phyloP scores from a whole-genome alignment of 2,797 vertebrate species.

The Lepidocolaptes lacrymiger region DNA sequence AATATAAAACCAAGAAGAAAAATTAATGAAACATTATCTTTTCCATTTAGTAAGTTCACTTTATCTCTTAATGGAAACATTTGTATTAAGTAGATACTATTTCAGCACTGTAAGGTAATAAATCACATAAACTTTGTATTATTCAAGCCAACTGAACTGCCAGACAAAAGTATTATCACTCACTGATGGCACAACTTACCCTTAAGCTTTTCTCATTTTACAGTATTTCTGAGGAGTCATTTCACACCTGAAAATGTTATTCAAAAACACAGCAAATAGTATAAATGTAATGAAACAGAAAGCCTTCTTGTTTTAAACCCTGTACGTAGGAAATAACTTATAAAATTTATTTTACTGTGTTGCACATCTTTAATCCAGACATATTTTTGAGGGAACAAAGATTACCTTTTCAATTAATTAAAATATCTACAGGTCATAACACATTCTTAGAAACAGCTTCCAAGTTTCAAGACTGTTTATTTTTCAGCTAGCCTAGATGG shows the following conservation, averaged over 20 bases:
- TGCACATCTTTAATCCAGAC: not conserved
- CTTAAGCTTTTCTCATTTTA: conserved; percentile 55
- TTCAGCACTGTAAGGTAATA: conserved; percentile 47
- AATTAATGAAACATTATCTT: conserved; percentile 56
- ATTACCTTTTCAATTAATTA: conserved; percentile 14
- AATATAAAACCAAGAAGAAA: conserved; percentile 34
- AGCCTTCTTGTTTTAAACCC: conserved; percentile 9
- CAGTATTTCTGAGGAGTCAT: conserved; percentile 45
- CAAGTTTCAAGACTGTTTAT: not conserved
- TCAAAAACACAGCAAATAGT: conserved; percentile 48
- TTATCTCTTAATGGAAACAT: conserved; percentile 62
- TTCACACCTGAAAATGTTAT: conserved; percentile 54
- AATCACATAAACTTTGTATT: conserved; percentile 55
- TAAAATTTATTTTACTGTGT: conserved; percentile 3
- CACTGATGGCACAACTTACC: conserved; percentile 44
- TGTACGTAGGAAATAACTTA: not conserved
- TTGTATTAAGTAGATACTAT: conserved; percentile 58
- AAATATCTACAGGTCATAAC: conserved; percentile 42
- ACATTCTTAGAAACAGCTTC: not conserved
- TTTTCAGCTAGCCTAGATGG: conserved; percentile 17
- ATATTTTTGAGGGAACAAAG: conserved; percentile 32
- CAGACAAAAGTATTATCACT: conserved; percentile 55
- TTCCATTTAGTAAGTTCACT: conserved; percentile 25
- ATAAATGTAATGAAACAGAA: not conserved
- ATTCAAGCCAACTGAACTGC: conserved; percentile 41